Evolutionary conservation across 2,888 invertebrate genomes (phyloP).

Genomic region (Melipona bicolor): DNA sequence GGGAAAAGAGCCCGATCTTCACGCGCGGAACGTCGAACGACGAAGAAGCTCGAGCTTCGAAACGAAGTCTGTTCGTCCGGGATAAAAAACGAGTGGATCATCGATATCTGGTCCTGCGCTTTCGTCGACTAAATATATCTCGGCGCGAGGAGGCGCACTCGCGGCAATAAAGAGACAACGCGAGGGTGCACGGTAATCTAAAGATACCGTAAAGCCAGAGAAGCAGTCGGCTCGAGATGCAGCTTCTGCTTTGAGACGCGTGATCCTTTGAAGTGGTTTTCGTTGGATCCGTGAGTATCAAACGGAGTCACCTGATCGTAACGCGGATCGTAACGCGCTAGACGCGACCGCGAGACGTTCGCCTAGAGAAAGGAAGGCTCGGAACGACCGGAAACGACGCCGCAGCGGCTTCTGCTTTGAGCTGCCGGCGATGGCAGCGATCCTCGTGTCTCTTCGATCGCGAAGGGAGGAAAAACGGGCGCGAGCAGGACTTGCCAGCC

Average conservation of each 20-base stretch:
- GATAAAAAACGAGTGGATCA: not conserved
- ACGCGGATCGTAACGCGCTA: slow-evolving; percentile 24
- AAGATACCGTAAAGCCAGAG: slow-evolving; percentile 38
- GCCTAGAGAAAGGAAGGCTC: slow-evolving; percentile 56
- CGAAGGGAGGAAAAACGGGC: not conserved
- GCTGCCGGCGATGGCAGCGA: slow-evolving; percentile 17
- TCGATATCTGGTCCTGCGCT: not conserved
- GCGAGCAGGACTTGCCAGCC: not conserved
- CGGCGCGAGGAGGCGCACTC: not conserved
- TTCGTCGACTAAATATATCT: slow-evolving; percentile 20
- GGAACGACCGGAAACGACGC: slow-evolving; percentile 76
- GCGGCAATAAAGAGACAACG: slow-evolving; percentile 1
- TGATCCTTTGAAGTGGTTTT: slow-evolving; percentile 72
- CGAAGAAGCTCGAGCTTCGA: too few relatives aligned
- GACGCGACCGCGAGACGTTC: slow-evolving; percentile 21
- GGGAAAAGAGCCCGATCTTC: not conserved
- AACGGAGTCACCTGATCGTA: slow-evolving; percentile 77
- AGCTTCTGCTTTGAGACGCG: slow-evolving; percentile 51
- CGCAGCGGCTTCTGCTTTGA: slow-evolving; percentile 61
- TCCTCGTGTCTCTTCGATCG: not conserved
- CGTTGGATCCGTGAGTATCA: slow-evolving; percentile 59
- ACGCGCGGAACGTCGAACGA: not conserved
- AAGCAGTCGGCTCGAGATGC: not conserved
- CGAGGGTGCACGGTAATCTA: not conserved
- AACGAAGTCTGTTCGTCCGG: too few relatives aligned